Evolutionary conservation across 1,140 invertebrate species (phyloP), one percentile per base, ranked within the genome.

Genomic region (Amphibalanus amphitrite): DNA sequence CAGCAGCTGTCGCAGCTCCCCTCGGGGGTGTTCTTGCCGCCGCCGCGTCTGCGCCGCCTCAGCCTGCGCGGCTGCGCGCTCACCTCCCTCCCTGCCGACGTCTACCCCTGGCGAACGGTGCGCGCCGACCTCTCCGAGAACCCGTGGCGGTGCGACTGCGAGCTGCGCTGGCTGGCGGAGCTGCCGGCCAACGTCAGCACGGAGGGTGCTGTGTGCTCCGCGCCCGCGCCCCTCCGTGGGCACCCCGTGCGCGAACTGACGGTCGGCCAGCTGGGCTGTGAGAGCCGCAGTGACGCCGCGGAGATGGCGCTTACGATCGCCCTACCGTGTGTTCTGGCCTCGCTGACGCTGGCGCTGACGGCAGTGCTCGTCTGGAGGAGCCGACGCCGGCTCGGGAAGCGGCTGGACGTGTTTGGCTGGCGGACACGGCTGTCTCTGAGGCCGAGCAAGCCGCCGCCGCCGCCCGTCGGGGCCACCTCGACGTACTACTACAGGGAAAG

Each of bases 81-180:
- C 33, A 67, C 26, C 20, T 26, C 29, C 3, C 72, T 75, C 28
- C 17, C 28, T 13, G 69, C 74, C 25, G 40, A 70, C 25, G 30
- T 73, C 69, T 28, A 72, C 25, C 67, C 73, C 6, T 75, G 74
- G 74, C 30, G 69, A 4, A 29, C 69, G 10, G 28, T 75, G 20
- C 23, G 26, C 13, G 30, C 69, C 6, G 74, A 74, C 47, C 64
- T 75, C n/a, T 72, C 71, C 38, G 69, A 72, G 69, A 75, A 75
- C 67, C 74, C 74, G 28, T 75, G 74, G 74, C 68, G 70, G 23
- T 75, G 74, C 26, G 74, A 75, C 29, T 75, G 74, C 28, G 17
- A 69, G 15, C 29, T 73, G 59, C 67, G 69, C 59, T 75, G 74
- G 74, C 59, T 75, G 6, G 64, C 64, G 10, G 64, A 65, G 64